Base-by-base conservation (phyloP, 2,888 invertebrate genomes). In the Lasioglossum leucozonium region DNA sequence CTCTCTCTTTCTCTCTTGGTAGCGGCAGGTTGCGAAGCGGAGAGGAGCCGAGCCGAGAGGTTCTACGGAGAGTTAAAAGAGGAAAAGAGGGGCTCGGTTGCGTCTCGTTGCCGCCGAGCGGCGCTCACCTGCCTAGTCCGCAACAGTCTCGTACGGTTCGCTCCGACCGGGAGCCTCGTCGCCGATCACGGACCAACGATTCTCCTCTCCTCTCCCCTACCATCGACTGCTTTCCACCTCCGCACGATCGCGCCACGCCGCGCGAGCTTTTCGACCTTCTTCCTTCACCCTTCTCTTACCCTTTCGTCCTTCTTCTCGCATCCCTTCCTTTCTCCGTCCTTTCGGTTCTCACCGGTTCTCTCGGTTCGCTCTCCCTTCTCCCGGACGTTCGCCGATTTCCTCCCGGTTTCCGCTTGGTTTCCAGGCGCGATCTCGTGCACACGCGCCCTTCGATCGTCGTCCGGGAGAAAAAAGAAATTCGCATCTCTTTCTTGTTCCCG, bases 81-180 rank as follows among this genome's bases (percentile, higher is more conserved):
- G 88, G 91, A 88, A 88, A 89, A 92, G 91, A 91, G 92, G 91
- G 92, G 91, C 79, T 87, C 81, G 88, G 90, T 88, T 91, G 89
- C 90, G 87, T 77, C 84, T 77, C 87, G 89, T 86, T 87, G 91
- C 92, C 92, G 91, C 92, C 89, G 89, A 87, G 91, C 86, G 93
- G 92, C 93, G 92, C 91, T 92, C 90, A 92, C 92, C 91, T 92
- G 91, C 89, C 84, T 90, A 87, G 88, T 80, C 88, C 81, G 89
- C 89, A 90, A 91, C 90, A 91, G 91, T 91, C 91, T 91, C 91
- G 84, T 89, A 91, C 90, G 82, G 90, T 86, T 88, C 91, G 85
- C 82, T 90, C 91, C 79, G 87, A 82, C 87, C 82, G 82, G 88
- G 89, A 90, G 91, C 88, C 72, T 91, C 89, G 89, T 82, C 82